A percentile compares a stretch with the other conserved stretches of the same genome.
Conservation (phyloP, 1,140 invertebrate genomes). For the Drosophila parvula region DNA sequence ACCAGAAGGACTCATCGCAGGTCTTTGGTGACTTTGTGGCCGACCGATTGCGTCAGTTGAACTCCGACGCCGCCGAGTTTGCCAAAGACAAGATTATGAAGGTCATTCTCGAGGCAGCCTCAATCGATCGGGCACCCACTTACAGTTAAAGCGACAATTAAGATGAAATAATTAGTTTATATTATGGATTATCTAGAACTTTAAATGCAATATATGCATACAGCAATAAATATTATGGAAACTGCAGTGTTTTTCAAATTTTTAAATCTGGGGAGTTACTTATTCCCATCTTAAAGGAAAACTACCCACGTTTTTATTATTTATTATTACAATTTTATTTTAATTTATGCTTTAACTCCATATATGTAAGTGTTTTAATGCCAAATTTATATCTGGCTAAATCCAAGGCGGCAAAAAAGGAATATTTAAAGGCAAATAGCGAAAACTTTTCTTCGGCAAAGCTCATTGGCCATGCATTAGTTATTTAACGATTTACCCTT, state of each 20-base stretch:
- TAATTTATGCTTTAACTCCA: background rate
- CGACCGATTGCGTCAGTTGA: slow-evolving; percentile 58
- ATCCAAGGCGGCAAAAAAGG: background rate
- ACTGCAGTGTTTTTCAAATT: background rate
- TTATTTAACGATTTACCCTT: slow-evolving; percentile 43
- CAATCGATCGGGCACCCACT: slow-evolving; percentile 46
- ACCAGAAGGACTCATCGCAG: slow-evolving; percentile 57
- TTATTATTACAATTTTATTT: background rate
- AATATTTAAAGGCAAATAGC: slow-evolving; percentile 3
- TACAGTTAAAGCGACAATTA: slow-evolving; percentile 38
- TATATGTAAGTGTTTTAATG: background rate
- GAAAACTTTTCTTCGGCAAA: slow-evolving; percentile 12
- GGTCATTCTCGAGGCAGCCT: slow-evolving; percentile 52
- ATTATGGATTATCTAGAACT: slow-evolving; percentile 15
- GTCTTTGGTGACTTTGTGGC: slow-evolving; percentile 73
- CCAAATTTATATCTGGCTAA: background rate
- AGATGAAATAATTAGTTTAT: slow-evolving; percentile 30
- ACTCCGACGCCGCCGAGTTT: slow-evolving; percentile 49
- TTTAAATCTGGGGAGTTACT: background rate
- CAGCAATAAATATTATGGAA: slow-evolving; percentile 18
- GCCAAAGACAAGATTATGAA: slow-evolving; percentile 72
- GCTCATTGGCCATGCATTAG: slow-evolving; percentile 24
- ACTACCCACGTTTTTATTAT: background rate
- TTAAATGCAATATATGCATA: slow-evolving; percentile 12
- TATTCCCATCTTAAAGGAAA: background rate